A percentile compares a stretch with the other conserved stretches of the same genome.
Conservation (phyloP, 1,140 invertebrate genomes). For the Aphis gossypii region DNA sequence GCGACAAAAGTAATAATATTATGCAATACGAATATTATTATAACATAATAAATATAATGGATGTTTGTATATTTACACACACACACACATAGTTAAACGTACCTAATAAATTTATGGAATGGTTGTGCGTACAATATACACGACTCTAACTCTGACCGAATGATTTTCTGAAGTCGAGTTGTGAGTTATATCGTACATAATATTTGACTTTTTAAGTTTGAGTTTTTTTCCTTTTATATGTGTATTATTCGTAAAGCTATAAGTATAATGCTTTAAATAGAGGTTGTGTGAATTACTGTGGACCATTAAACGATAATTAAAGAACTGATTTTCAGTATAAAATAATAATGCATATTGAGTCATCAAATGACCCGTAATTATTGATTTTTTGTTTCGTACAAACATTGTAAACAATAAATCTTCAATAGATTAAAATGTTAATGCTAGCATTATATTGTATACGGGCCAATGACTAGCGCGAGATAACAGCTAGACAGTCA, state of each 20-base stretch:
- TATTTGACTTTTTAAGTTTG: background rate
- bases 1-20: background rate
- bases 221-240: background rate
- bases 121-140: background rate
- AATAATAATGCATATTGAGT: background rate
- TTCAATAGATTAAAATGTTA: background rate
- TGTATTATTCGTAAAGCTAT: no score
- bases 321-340: background rate
- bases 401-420: background rate
- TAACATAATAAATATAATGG: background rate
- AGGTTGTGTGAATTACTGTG: background rate
- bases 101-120: background rate
- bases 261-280: background rate
- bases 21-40: background rate
- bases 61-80: background rate
- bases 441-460: background rate
- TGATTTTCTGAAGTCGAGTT: background rate
- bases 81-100: background rate
- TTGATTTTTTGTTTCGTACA: background rate
- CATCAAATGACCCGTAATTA: background rate
- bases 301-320: background rate
- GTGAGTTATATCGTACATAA: background rate
- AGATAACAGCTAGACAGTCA: background rate
- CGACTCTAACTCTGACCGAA: background rate
- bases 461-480: background rate